Percentiles rank a stretch among this genome's conserved stretches.
Evolutionary conservation across 37 sponge, comb jelly and placozoan species (phyloP).

Genomic region (Chondrosia reniformis): DNA sequence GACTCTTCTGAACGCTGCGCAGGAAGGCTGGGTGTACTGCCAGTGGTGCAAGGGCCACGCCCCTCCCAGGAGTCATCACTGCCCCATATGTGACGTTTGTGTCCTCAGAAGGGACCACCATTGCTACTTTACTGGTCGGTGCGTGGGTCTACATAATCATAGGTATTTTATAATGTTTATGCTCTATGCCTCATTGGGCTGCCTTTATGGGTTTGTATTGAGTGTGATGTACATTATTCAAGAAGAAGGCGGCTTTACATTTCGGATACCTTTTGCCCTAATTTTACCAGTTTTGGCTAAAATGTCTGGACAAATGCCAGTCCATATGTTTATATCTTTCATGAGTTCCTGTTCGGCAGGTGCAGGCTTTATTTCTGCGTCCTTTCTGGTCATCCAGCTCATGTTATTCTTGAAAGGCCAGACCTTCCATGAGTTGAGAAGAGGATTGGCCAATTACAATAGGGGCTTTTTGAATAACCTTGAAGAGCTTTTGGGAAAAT

Average conservation of each 20-base stretch:
- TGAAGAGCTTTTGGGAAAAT: constrained; percentile 44
- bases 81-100: constrained; percentile 62
- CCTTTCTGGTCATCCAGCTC: constrained; percentile 38
- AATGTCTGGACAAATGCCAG: constrained; percentile 42
- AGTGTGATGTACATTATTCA: constrained; percentile 30
- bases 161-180: constrained; percentile 74
- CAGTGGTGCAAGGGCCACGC: constrained; percentile 57
- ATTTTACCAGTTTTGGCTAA: constrained; percentile 70
- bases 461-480: constrained; percentile 29
- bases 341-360: constrained; percentile 45
- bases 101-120: constrained; percentile 83
- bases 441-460: constrained; percentile 12
- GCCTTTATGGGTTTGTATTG: constrained; percentile 39
- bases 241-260: constrained; percentile 35
- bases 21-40: constrained; percentile 73
- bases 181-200: constrained; percentile 37
- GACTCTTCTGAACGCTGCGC: constrained; percentile 39
- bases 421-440: constrained; percentile 53
- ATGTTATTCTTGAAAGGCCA: constrained; percentile 47
- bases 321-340: constrained; percentile 34
- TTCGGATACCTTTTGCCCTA: constrained; percentile 29
- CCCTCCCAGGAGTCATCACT: constrained; percentile 75
- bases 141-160: constrained; percentile 82
- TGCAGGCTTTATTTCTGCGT: constrained; percentile 24
- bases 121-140: constrained; percentile 74